These are phyloP conservation scores for Apostichopus californicus DNA, from an alignment of 35 echinoderm and acorn worm species.

Conservation along the genomic window DNA sequence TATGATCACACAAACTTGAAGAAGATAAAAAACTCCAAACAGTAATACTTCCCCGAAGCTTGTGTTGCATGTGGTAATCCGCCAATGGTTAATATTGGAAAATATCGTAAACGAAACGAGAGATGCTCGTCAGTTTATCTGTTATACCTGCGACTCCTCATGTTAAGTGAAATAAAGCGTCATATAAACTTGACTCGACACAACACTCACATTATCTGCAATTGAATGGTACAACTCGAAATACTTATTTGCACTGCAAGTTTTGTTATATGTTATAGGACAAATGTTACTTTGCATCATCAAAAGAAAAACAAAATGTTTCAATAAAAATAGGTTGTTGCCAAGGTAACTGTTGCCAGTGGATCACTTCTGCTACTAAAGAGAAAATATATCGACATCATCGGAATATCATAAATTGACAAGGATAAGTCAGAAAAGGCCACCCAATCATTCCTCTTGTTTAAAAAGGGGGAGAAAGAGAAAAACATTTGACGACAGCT, in stretches of 20 bases:
- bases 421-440: background rate
- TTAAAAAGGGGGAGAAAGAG: background rate
- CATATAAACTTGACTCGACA: background rate
- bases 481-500: background rate
- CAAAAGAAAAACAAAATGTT: background rate
- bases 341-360: slow-evolving; percentile 29
- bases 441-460: background rate
- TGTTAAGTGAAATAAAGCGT: background rate
- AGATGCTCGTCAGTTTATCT: background rate
- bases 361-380: background rate
- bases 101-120: background rate
- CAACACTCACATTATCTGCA: background rate
- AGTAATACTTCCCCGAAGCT: background rate
- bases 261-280: background rate
- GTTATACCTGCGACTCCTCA: background rate
- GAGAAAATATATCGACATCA: background rate
- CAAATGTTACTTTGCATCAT: background rate
- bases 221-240: background rate
- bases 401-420: background rate
- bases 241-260: background rate
- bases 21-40: background rate
- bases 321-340: slow-evolving; percentile 25
- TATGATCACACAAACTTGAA: no score
- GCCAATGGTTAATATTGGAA: background rate
- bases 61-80: slow-evolving; percentile 8